Evolutionary conservation across 1,140 invertebrate species (phyloP).

Genomic region (Probaryconus sp.): DNA sequence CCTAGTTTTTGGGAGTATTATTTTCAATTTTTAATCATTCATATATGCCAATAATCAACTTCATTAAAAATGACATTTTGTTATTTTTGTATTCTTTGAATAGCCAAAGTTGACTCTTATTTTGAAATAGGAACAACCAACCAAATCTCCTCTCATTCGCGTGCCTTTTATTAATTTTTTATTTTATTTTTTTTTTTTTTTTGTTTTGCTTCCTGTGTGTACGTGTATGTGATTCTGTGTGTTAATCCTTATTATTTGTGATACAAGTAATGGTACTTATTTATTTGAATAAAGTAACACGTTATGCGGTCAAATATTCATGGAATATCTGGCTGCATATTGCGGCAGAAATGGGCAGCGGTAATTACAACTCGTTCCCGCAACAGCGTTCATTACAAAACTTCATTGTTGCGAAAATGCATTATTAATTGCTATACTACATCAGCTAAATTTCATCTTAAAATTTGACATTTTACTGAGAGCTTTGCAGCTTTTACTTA

Average conservation of each 20-base stretch:
- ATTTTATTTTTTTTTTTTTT: conserved; percentile 52
- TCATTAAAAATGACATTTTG: conserved; percentile 38
- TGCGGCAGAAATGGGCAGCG: conserved; percentile 58
- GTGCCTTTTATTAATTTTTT: conserved; percentile 19
- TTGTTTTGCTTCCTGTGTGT: conserved; percentile 47
- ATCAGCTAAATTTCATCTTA: conserved; percentile 37
- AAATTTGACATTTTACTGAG: conserved; percentile 22
- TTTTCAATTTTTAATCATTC: conserved; percentile 30
- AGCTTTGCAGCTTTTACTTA: conserved; percentile 29
- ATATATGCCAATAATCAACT: conserved; percentile 40
- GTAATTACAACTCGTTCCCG: conserved; percentile 49
- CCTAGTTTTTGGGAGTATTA: conserved; percentile 48
- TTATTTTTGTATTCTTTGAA: conserved; percentile 26
- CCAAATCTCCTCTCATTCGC: conserved; percentile 70
- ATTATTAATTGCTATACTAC: conserved; percentile 33
- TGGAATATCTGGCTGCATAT: conserved; percentile 70
- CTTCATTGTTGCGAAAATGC: conserved; percentile 47
- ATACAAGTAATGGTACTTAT: conserved; percentile 76
- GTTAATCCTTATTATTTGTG: conserved; percentile 65
- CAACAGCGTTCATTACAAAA: conserved; percentile 54
- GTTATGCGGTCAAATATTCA: conserved; percentile 75
- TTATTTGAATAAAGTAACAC: conserved; percentile 77
- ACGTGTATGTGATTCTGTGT: conserved; percentile 62
- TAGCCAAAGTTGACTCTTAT: conserved; percentile 65
- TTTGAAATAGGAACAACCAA: conserved; percentile 77